Percentiles rank a stretch among this genome's conserved stretches.
phyloP scores from a whole-genome alignment of 2,113 vertebrate genomes.

The Eulemur macaco region DNA sequence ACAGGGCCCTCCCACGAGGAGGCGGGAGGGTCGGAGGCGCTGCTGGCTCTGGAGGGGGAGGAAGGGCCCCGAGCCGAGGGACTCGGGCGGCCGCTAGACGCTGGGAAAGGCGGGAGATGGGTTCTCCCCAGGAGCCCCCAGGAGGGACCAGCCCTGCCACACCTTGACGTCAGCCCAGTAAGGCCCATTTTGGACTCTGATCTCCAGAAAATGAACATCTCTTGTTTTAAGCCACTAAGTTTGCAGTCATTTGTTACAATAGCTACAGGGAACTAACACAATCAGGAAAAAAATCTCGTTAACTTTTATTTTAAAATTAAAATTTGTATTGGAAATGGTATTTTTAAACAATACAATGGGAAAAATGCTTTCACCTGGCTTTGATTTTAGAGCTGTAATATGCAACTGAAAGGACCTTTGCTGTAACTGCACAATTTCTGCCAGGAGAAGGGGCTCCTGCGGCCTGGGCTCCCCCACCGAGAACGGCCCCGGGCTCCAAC shows the following conservation, averaged over 20 bases:
- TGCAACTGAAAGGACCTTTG: background rate
- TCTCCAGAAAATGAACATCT: background rate
- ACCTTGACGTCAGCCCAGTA: background rate
- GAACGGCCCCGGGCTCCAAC: background rate
- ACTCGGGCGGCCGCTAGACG: rapidly evolving
- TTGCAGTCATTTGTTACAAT: background rate
- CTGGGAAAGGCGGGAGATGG: rapidly evolving
- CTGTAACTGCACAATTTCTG: background rate
- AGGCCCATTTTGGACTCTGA: background rate
- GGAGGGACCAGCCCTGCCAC: background rate
- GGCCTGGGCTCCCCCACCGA: background rate
- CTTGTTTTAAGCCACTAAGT: background rate
- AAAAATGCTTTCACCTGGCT: background rate
- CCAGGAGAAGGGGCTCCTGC: rapidly evolving
- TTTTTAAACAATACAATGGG: background rate
- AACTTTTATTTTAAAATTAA: background rate
- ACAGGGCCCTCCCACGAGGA: background rate
- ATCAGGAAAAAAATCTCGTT: background rate
- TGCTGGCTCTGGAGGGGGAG: background rate
- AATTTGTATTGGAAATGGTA: background rate
- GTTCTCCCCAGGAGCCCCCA: too few species aligned
- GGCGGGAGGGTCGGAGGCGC: rapidly evolving
- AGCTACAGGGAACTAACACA: background rate
- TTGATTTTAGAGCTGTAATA: background rate
- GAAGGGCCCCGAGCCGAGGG: too few species aligned